Evolutionary conservation across 2,797 vertebrate genomes (phyloP).

Genomic region (Neosalanx taihuensis): DNA sequence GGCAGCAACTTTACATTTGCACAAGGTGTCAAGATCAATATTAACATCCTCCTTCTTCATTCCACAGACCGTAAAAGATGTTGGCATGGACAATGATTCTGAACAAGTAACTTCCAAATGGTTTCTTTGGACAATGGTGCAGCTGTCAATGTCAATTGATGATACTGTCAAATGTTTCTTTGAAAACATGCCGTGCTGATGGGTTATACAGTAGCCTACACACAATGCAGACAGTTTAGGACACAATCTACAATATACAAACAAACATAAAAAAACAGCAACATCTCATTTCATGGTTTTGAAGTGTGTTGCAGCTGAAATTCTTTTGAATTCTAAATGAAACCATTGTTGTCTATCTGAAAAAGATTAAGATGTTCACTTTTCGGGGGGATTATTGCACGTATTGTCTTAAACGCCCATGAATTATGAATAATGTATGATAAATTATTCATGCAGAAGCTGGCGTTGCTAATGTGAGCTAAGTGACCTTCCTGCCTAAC

Average conservation of each 20-base stretch:
- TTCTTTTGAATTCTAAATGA: not conserved
- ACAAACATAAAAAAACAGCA: not conserved
- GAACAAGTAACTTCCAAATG: too few species aligned
- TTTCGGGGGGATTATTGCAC: conserved; percentile 59
- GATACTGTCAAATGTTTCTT: not conserved
- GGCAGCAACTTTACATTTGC: not conserved
- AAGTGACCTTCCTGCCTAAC: conserved; percentile 67
- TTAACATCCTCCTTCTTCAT: too few species aligned
- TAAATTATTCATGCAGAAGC: conserved; percentile 71
- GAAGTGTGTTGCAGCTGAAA: not conserved
- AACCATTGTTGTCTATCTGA: not conserved
- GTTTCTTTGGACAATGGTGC: too few species aligned
- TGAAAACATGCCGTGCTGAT: too few species aligned
- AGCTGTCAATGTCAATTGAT: not conserved
- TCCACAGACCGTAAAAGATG: too few species aligned
- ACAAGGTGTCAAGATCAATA: too few species aligned
- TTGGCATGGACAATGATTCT: too few species aligned
- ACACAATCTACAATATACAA: too few species aligned
- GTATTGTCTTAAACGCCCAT: conserved; percentile 73
- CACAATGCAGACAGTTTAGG: too few species aligned
- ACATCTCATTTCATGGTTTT: not conserved
- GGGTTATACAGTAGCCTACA: too few species aligned
- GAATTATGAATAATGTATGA: conserved; percentile 67
- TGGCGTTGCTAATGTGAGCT: conserved; percentile 72
- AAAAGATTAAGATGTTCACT: conserved; percentile 13